A percentile compares a stretch with the other conserved stretches of the same genome.
These are phyloP conservation scores for Thera obeliscata DNA, from an alignment of 2,888 invertebrate genomes.

Conservation along the genomic window DNA sequence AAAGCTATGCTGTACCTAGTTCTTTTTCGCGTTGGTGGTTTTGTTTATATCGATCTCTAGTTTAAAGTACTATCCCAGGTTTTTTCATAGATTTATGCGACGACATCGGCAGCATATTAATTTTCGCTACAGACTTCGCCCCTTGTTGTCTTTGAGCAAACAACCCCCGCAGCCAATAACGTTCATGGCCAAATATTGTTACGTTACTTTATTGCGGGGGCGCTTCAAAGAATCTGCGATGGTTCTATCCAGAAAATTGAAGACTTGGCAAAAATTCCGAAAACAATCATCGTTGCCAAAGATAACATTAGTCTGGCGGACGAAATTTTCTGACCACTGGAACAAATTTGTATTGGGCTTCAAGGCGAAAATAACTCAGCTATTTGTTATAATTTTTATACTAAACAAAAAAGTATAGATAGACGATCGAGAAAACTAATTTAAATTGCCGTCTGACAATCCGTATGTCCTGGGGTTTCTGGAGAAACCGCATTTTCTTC, in stretches of 20 bases:
- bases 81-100: constrained; percentile 5
- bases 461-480: constrained; percentile 54
- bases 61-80: neutral
- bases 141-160: constrained; percentile 30
- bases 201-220: constrained; percentile 57
- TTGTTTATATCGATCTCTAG: neutral
- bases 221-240: constrained; percentile 40
- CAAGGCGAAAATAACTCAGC: no score
- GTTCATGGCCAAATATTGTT: constrained; percentile 60
- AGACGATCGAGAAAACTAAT: constrained; percentile 48
- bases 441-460: constrained; percentile 54
- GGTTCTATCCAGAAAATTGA: constrained; percentile 41
- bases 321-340: constrained; percentile 4
- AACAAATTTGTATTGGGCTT: constrained; percentile 8
- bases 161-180: constrained; percentile 56
- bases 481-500: constrained; percentile 57
- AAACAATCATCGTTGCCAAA: constrained; percentile 29
- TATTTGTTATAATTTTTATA: no score
- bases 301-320: constrained; percentile 30
- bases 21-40: neutral
- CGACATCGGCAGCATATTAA: constrained; percentile 14
- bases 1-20: neutral
- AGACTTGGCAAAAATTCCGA: constrained; percentile 26
- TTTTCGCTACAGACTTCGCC: constrained; percentile 14
- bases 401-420: neutral